A percentile compares a stretch with the other conserved stretches of the same genome.
phyloP scores from a whole-genome alignment of 2,113 vertebrate genomes.

The Hemichromis elongatus region DNA sequence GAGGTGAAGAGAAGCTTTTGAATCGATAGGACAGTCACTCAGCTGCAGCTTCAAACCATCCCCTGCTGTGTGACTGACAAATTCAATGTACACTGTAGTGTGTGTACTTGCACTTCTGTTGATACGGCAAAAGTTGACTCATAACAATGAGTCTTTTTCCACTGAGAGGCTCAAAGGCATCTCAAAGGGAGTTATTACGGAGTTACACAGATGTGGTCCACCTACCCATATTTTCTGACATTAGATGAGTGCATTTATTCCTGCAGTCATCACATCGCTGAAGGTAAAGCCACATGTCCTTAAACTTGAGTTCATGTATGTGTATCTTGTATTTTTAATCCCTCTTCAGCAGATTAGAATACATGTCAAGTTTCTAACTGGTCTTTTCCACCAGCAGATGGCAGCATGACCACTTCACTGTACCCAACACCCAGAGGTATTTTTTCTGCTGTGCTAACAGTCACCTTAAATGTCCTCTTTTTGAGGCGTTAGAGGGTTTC shows the following conservation, averaged over 20 bases:
- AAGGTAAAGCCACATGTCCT: background rate
- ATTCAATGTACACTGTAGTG: background rate
- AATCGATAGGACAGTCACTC: conserved; percentile 26
- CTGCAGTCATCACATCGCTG: background rate
- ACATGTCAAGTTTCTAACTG: background rate
- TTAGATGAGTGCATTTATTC: background rate
- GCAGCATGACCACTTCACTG: conserved; percentile 50
- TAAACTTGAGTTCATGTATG: background rate
- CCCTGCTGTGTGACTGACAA: background rate
- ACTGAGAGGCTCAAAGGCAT: background rate
- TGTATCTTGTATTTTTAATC: background rate
- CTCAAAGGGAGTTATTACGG: background rate
- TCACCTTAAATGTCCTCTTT: background rate
- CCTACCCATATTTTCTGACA: background rate
- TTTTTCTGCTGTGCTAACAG: background rate
- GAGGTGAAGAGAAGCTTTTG: conserved; percentile 23
- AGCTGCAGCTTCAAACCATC: background rate
- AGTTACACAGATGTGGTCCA: background rate
- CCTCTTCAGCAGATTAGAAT: background rate
- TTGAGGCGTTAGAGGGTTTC: background rate
- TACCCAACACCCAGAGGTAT: background rate
- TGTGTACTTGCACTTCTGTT: background rate
- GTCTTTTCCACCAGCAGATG: conserved; percentile 48
- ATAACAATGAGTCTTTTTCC: background rate
- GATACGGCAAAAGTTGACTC: background rate